phyloP scores from a whole-genome alignment of 2,888 invertebrate genomes.

The Philopedon plagiatum region DNA sequence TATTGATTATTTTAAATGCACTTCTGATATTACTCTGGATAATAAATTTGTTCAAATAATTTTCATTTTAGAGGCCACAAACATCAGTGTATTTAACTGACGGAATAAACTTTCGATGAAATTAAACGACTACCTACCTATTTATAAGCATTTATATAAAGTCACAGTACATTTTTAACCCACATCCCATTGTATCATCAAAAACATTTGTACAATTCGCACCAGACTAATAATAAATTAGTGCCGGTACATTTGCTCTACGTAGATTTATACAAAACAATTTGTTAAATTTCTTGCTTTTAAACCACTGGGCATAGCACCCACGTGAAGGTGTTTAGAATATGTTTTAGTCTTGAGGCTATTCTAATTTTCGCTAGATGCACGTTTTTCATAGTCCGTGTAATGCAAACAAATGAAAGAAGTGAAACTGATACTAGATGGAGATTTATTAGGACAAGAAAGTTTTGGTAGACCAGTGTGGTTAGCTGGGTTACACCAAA shows the following conservation, averaged over 20 bases:
- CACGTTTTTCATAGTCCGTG: constrained; percentile 36
- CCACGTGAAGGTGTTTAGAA: constrained; percentile 40
- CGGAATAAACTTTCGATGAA: background rate
- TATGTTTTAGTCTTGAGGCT: constrained; percentile 37
- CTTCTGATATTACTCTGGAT: too few relatives aligned
- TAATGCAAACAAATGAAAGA: constrained; percentile 33
- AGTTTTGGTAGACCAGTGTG: too few relatives aligned
- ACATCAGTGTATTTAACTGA: too few relatives aligned
- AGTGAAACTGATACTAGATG: too few relatives aligned
- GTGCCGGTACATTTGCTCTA: constrained; percentile 53
- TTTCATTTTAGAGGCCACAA: too few relatives aligned
- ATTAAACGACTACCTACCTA: background rate
- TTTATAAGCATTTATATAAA: background rate
- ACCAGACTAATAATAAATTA: constrained; percentile 52
- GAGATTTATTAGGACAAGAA: too few relatives aligned
- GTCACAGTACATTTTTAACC: constrained; percentile 23
- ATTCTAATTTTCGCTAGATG: constrained; percentile 21
- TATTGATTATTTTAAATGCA: too few relatives aligned
- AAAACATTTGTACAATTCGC: constrained; percentile 52
- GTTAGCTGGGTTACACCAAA: too few relatives aligned
- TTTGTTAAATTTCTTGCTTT: constrained; percentile 52
- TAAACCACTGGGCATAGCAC: constrained; percentile 38
- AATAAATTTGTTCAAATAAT: too few relatives aligned
- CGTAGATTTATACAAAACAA: constrained; percentile 56
- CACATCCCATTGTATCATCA: constrained; percentile 54